Conservation (phyloP, 2,797 vertebrate genomes). For the Champsocephalus esox region DNA sequence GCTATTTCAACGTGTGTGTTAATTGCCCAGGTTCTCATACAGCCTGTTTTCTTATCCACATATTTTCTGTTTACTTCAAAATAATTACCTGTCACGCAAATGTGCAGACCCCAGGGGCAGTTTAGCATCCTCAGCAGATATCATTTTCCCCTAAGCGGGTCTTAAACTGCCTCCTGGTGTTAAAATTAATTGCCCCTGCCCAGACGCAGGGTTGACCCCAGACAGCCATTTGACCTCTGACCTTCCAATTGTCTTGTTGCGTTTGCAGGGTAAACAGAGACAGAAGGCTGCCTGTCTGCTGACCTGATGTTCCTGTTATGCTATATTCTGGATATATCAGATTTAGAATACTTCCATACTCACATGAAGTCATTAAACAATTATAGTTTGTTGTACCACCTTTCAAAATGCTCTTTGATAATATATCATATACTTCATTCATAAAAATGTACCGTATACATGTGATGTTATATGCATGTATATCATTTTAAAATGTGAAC, state of each 20-base stretch:
- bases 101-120: slow-evolving; percentile 47
- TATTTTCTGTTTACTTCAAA: slow-evolving; percentile 52
- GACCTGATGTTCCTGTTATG: slow-evolving; percentile 5
- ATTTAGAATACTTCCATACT: no score
- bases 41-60: no score
- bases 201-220: slow-evolving; percentile 65
- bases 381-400: no score
- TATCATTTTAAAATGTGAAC: no score
- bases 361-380: no score
- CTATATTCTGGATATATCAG: not conserved
- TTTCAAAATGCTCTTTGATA: no score
- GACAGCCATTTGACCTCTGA: slow-evolving; percentile 71
- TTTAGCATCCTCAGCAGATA: slow-evolving; percentile 59
- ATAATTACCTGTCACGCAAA: slow-evolving; percentile 61
- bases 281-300: slow-evolving; percentile 60
- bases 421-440: no score
- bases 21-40: not conserved
- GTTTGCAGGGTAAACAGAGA: slow-evolving; percentile 62
- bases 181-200: slow-evolving; percentile 59
- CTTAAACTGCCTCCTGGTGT: slow-evolving; percentile 64
- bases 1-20: slow-evolving; percentile 26
- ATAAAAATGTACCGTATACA: not conserved
- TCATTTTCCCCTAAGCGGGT: slow-evolving; percentile 57
- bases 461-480: not conserved
- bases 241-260: slow-evolving; percentile 65